Evolutionary conservation across 2,113 vertebrate species (phyloP).

Genomic region (Leucoraja erinaceus): DNA sequence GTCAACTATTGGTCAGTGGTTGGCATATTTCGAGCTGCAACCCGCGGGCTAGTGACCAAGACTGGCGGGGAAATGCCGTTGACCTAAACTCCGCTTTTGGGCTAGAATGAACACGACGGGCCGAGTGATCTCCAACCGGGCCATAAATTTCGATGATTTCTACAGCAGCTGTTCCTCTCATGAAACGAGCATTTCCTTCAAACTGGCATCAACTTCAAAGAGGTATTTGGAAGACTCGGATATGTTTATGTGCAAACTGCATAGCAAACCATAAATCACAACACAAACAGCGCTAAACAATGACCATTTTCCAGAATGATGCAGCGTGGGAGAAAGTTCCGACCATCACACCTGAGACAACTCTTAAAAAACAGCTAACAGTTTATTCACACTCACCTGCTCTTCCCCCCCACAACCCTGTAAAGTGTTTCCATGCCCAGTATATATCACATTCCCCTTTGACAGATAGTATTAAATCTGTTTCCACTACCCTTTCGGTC

Average conservation of each 20-base stretch:
- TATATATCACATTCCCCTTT: background rate
- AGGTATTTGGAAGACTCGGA: background rate
- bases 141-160: too few relatives aligned
- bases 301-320: background rate
- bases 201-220: background rate
- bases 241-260: background rate
- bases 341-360: background rate
- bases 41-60: too few relatives aligned
- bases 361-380: background rate
- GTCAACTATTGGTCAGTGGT: too few relatives aligned
- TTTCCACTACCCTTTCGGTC: background rate
- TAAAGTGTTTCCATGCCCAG: background rate
- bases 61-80: too few relatives aligned
- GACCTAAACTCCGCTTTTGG: too few relatives aligned
- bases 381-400: background rate
- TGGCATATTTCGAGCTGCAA: too few relatives aligned
- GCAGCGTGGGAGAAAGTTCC: background rate
- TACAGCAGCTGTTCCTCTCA: background rate
- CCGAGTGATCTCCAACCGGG: too few relatives aligned
- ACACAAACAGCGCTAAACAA: background rate
- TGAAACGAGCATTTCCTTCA: background rate
- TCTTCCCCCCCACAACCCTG: background rate
- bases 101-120: too few relatives aligned
- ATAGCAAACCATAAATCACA: background rate
- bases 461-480: background rate